Percentiles rank a stretch among this genome's conserved stretches.
phyloP scores from a whole-genome alignment of 2,888 invertebrate genomes.

The Scrobipalpa costella region DNA sequence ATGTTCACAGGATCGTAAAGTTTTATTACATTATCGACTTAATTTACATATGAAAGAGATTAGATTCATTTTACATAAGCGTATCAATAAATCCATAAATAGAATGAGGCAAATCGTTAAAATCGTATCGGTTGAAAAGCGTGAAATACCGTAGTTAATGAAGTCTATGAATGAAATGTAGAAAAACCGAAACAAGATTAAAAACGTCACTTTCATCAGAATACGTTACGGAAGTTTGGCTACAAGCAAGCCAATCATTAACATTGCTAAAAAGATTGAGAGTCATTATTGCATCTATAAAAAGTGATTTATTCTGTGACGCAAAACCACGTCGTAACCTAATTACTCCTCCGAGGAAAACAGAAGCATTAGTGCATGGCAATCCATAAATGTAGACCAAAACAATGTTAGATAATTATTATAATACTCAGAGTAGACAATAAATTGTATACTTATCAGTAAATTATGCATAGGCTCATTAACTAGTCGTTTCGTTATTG shows the following conservation, averaged over 20 bases:
- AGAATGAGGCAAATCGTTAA: constrained; percentile 8
- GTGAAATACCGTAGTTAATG: constrained; percentile 7
- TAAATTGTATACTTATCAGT: constrained; percentile 1
- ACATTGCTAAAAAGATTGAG: background rate
- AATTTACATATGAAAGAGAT: constrained; percentile 21
- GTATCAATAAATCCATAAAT: constrained; percentile 4
- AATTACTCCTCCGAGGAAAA: background rate
- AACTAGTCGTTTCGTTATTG: constrained; percentile 24
- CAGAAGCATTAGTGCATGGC: background rate
- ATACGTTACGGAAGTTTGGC: background rate
- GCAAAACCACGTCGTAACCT: constrained; percentile 8
- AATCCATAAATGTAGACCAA: background rate
- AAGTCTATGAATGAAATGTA: constrained; percentile 9
- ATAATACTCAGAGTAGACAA: constrained; percentile 4
- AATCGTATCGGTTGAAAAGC: constrained; percentile 5
- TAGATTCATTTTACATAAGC: constrained; percentile 13
- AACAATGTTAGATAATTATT: constrained; percentile 10
- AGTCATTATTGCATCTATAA: background rate
- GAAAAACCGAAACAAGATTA: background rate
- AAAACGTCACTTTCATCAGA: constrained; percentile 3
- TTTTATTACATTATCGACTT: constrained; percentile 12
- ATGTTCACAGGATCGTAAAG: constrained; percentile 16
- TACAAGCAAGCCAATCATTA: background rate
- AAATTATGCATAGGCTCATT: constrained; percentile 22
- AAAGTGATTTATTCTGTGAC: constrained; percentile 15